Evolutionary conservation across 37 sponge, comb jelly and placozoan species (phyloP).

Genomic region (Agelas oroides): DNA sequence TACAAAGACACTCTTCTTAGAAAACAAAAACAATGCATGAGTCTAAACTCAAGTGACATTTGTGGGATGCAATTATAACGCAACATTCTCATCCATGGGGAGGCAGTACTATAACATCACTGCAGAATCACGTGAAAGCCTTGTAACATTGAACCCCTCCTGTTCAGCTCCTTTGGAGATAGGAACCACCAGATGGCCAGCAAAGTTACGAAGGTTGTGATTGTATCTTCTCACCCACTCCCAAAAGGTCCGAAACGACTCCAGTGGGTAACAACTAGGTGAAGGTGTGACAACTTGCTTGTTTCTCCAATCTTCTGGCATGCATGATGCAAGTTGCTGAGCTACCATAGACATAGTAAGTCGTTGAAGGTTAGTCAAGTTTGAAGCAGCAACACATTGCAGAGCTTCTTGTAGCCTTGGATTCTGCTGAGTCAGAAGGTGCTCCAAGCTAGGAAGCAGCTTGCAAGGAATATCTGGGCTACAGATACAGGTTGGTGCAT

Average conservation of each 20-base stretch:
- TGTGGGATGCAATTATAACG: too few species aligned
- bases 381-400: constrained; percentile 10
- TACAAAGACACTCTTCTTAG: too few species aligned
- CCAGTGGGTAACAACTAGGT: background rate
- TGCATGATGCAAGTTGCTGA: background rate
- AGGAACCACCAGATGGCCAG: constrained; percentile 15
- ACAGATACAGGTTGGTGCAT: too few species aligned
- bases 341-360: constrained; percentile 4
- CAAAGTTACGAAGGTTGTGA: constrained; percentile 11
- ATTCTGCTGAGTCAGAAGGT: background rate
- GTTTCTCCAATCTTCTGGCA: background rate
- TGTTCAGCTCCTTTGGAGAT: background rate
- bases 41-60: too few species aligned
- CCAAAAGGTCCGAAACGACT: constrained; percentile 46
- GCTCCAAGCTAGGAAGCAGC: too few species aligned
- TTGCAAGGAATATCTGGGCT: too few species aligned
- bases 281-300: constrained; percentile 18
- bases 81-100: too few species aligned
- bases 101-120: too few species aligned
- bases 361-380: constrained; percentile 28
- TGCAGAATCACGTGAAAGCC: background rate
- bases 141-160: constrained; percentile 19
- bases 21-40: too few species aligned
- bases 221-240: constrained; percentile 28
- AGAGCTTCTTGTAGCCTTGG: constrained; percentile 15